Evolutionary conservation across 2,888 invertebrate genomes (phyloP).

Genomic region (Mythimna pallens): DNA sequence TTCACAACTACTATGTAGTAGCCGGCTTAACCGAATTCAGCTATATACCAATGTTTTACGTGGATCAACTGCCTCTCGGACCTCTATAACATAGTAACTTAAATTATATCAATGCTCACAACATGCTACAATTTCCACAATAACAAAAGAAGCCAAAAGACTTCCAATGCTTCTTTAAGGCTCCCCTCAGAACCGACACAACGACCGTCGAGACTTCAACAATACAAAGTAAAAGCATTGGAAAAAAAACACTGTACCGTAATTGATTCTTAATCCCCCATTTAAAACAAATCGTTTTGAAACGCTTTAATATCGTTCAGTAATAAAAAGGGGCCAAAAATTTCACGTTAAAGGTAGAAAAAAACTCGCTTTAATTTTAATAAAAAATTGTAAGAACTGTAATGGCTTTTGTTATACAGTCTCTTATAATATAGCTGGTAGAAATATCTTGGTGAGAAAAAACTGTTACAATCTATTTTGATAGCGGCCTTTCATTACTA

Average conservation of each 20-base stretch:
- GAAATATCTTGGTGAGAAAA: constrained; percentile 52
- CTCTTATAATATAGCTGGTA: constrained; percentile 38
- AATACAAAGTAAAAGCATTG: constrained; percentile 31
- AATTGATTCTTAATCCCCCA: constrained; percentile 49
- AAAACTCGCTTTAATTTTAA: constrained; percentile 17
- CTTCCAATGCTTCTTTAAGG: no score
- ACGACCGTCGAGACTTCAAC: not conserved
- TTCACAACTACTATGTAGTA: no score
- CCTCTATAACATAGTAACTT: not conserved
- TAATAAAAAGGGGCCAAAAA: constrained; percentile 22
- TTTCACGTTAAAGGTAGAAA: not conserved
- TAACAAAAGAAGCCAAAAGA: not conserved
- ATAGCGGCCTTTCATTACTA: constrained; percentile 71
- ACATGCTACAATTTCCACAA: not conserved
- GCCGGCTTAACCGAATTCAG: no score
- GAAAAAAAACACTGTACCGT: constrained; percentile 22
- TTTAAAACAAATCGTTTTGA: constrained; percentile 44
- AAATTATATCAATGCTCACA: not conserved
- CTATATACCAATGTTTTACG: no score
- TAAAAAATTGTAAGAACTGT: constrained; percentile 29
- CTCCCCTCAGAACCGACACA: not conserved
- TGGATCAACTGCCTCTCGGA: no score
- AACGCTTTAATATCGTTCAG: constrained; percentile 30
- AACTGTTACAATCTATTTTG: constrained; percentile 71
- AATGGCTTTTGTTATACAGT: constrained; percentile 39